Evolutionary conservation across 2,888 invertebrate genomes (phyloP).

Genomic region (Trachelus stipa): DNA sequence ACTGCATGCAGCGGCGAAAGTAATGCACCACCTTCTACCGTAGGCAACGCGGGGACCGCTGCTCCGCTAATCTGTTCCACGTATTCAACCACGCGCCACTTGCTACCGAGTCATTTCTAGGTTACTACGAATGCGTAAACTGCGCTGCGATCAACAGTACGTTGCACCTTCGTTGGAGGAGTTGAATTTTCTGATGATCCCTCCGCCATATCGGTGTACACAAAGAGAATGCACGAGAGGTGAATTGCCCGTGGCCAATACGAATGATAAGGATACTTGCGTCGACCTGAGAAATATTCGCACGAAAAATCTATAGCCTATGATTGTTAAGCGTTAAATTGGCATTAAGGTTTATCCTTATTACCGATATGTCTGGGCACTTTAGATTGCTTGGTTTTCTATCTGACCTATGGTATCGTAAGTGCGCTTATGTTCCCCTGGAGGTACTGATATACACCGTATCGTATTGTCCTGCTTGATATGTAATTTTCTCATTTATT

Average conservation of each 20-base stretch:
- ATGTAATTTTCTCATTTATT: conserved; percentile 12
- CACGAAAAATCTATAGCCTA: background rate
- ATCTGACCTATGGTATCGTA: background rate
- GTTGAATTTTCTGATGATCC: background rate
- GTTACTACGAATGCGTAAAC: conserved; percentile 49
- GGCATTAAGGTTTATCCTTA: background rate
- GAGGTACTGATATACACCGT: background rate
- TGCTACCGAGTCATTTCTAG: conserved; percentile 48
- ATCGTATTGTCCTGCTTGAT: conserved; percentile 1
- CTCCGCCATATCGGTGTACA: background rate
- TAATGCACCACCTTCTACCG: conserved; percentile 42
- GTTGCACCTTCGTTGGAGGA: background rate
- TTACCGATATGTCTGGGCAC: background rate
- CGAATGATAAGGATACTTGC: background rate
- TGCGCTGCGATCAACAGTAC: background rate
- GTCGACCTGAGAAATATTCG: background rate
- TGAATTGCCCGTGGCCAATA: background rate
- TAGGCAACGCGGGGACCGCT: background rate
- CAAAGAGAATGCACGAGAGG: background rate
- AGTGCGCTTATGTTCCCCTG: background rate
- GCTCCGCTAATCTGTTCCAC: conserved; percentile 42
- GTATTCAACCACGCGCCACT: conserved; percentile 36
- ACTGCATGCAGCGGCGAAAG: conserved; percentile 51
- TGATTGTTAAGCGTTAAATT: background rate
- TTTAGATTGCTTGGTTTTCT: background rate